Evolutionary conservation across 2,888 invertebrate genomes (phyloP).

Genomic region (Pseudoips prasinana): DNA sequence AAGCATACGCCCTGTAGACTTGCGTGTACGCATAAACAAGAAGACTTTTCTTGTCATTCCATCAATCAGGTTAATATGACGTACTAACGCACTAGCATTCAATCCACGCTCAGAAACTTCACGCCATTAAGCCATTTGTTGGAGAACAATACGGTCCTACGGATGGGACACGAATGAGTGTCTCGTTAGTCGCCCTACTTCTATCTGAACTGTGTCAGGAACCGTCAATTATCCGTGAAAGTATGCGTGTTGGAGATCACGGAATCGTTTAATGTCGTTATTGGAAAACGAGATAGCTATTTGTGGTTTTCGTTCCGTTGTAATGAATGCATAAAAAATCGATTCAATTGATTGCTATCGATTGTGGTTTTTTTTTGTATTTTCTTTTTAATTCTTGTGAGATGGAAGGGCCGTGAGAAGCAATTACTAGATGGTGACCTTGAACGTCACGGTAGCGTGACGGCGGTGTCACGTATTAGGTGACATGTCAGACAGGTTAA

Average conservation of each 20-base stretch:
- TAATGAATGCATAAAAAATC: constrained; percentile 7
- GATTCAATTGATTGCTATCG: constrained; percentile 17
- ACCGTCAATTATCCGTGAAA: constrained; percentile 49
- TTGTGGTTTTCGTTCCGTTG: constrained; percentile 11
- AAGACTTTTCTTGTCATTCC: constrained; percentile 6
- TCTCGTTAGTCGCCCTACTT: not conserved
- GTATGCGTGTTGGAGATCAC: constrained; percentile 26
- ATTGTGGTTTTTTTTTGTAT: too few relatives aligned
- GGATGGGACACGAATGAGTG: not conserved
- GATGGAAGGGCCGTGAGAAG: constrained; percentile 30
- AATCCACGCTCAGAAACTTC: constrained; percentile 13
- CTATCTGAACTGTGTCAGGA: constrained; percentile 17
- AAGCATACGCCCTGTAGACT: too few relatives aligned
- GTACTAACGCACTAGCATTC: constrained; percentile 12
- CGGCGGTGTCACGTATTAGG: not conserved
- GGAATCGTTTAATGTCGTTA: constrained; percentile 29
- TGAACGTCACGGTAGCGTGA: constrained; percentile 15
- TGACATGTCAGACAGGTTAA: constrained; percentile 11
- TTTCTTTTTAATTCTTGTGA: constrained; percentile 5
- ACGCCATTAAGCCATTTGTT: constrained; percentile 19
- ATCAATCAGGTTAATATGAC: constrained; percentile 30
- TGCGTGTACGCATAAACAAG: too few relatives aligned
- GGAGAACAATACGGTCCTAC: constrained; percentile 31
- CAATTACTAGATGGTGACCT: constrained; percentile 17
- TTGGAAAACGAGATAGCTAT: constrained; percentile 20